phyloP scores from a whole-genome alignment of 2,797 vertebrate genomes.

The Erpetoichthys calabaricus region DNA sequence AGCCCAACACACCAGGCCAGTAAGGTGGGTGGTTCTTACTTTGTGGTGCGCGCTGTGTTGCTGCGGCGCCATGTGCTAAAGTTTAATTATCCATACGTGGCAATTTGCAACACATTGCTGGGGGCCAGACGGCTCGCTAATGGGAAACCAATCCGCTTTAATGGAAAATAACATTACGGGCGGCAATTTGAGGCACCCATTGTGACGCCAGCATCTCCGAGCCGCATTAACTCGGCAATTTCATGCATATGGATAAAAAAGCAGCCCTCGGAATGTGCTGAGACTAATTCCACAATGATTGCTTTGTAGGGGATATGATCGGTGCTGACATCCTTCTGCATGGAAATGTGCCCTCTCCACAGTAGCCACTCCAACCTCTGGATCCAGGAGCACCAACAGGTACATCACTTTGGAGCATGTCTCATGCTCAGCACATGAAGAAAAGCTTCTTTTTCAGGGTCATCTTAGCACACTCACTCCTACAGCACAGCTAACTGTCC shows the following conservation, averaged over 20 bases:
- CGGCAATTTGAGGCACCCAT: conserved; percentile 92
- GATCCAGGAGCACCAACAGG: too few relatives aligned
- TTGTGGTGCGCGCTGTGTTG: too few relatives aligned
- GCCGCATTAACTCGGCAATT: conserved; percentile 95
- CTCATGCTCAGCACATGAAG: too few relatives aligned
- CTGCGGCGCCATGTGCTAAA: too few relatives aligned
- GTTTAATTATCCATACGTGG: conserved; percentile 72
- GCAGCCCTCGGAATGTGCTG: conserved; percentile 89
- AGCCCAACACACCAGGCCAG: too few relatives aligned
- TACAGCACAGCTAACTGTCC: too few relatives aligned
- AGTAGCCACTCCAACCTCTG: conserved; percentile 67
- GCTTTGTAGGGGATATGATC: conserved; percentile 79
- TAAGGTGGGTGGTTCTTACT: too few relatives aligned
- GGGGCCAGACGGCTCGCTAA: conserved; percentile 63
- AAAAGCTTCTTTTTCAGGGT: too few relatives aligned
- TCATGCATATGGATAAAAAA: conserved; percentile 98
- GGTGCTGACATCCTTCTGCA: conserved; percentile 71
- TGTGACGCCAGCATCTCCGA: conserved; percentile 95
- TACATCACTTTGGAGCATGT: too few relatives aligned
- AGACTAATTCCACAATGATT: conserved; percentile 99
- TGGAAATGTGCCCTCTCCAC: conserved; percentile 54
- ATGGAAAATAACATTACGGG: conserved; percentile 86
- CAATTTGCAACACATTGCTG: conserved; percentile 84
- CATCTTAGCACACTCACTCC: too few relatives aligned
- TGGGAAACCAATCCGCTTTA: conserved; percentile 49